Percentiles rank a stretch among this genome's conserved stretches.
phyloP scores from a whole-genome alignment of 2,113 vertebrate genomes.

The Turdus rufiventris region DNA sequence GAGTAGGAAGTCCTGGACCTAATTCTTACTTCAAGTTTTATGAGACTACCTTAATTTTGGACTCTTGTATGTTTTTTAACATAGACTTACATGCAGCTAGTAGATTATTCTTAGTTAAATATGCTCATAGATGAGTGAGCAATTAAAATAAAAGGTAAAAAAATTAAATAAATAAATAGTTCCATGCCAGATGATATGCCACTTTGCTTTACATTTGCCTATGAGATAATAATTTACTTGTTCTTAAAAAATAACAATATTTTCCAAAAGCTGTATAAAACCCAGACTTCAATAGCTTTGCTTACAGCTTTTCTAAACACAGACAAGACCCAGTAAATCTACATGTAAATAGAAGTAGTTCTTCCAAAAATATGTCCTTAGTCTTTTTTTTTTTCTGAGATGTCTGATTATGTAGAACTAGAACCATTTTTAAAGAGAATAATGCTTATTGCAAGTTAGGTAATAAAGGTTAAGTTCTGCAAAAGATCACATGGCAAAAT shows the following conservation, averaged over 20 bases:
- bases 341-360: background rate
- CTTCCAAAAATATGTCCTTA: background rate
- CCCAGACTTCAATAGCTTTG: background rate
- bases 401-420: background rate
- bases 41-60: background rate
- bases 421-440: background rate
- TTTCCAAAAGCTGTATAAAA: background rate
- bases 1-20: background rate
- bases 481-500: background rate
- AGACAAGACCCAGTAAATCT: background rate
- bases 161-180: background rate
- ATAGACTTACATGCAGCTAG: background rate
- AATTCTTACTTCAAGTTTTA: background rate
- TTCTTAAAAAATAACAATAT: background rate
- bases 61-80: background rate
- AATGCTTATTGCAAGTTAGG: background rate
- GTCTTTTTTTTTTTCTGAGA: background rate
- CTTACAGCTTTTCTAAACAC: background rate
- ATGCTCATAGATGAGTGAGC: background rate
- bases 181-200: background rate
- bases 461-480: background rate
- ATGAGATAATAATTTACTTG: background rate
- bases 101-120: background rate
- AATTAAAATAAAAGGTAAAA: background rate
- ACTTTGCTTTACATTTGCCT: background rate